A percentile compares a stretch with the other conserved stretches of the same genome.
Conservation (phyloP, 2,797 vertebrate species). For the Labeo calbasu region DNA sequence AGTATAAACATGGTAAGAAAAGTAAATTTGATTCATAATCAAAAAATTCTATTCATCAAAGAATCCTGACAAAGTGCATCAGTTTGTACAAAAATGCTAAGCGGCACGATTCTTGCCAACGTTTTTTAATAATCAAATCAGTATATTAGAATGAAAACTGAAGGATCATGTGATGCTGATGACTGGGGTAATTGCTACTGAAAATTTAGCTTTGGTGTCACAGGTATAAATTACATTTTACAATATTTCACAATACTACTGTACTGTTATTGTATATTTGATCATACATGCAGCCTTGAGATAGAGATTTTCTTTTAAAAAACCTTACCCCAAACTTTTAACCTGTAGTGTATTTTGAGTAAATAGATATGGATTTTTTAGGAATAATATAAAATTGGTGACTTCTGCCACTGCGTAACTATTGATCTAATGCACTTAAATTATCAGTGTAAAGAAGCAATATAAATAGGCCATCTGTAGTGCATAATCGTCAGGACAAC, state of each 20-base stretch:
- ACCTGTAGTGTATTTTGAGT: neutral
- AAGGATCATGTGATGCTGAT: neutral
- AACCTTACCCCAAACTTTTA: neutral
- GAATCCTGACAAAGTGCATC: neutral
- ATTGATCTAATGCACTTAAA: neutral
- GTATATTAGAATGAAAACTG: neutral
- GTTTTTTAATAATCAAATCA: neutral
- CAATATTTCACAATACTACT: neutral
- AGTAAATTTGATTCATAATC: neutral
- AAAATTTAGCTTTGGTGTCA: neutral
- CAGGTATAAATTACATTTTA: neutral
- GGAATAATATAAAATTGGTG: neutral
- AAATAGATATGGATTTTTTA: too few relatives aligned
- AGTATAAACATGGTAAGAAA: neutral
- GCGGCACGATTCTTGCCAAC: neutral
- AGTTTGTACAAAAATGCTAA: neutral
- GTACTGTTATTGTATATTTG: neutral
- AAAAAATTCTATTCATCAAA: too few relatives aligned
- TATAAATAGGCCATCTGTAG: neutral
- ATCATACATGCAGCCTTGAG: neutral
- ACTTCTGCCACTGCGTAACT: too few relatives aligned
- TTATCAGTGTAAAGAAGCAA: neutral
- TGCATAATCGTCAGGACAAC: too few relatives aligned
- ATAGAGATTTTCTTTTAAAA: neutral
- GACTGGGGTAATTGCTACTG: neutral